phyloP scores from a whole-genome alignment of 1,140 invertebrate species.

The Nebria ingens region DNA sequence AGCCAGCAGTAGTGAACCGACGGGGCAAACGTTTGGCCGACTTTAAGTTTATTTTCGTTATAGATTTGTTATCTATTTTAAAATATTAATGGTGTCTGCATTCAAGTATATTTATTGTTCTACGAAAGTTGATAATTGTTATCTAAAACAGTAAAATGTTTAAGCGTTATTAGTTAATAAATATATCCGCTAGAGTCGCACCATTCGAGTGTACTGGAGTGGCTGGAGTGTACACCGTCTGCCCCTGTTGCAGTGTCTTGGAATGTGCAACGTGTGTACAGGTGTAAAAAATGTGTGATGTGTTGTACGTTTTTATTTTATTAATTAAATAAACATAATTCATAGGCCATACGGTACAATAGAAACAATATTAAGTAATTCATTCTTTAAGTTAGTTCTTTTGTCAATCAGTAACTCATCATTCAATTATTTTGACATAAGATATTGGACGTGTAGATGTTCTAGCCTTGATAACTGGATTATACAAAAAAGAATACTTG shows the following conservation, averaged over 20 bases:
- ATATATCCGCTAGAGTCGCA: too few species aligned
- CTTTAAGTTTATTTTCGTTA: too few species aligned
- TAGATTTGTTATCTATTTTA: not conserved
- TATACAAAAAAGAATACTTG: not conserved
- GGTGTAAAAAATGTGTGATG: slow-evolving; percentile 11
- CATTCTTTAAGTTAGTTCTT: not conserved
- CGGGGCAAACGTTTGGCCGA: too few species aligned
- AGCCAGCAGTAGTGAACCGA: too few species aligned
- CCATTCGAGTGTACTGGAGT: slow-evolving; percentile 2
- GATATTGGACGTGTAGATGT: not conserved
- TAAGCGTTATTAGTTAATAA: not conserved
- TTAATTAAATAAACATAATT: not conserved
- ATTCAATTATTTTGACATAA: slow-evolving; percentile 1
- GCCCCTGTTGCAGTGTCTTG: slow-evolving; percentile 11
- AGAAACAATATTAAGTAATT: not conserved
- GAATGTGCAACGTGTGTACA: slow-evolving; percentile 14
- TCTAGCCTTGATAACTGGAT: not conserved
- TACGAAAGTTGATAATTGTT: not conserved
- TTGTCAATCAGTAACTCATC: not conserved
- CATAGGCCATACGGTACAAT: not conserved
- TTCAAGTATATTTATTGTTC: not conserved
- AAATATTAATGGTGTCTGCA: not conserved
- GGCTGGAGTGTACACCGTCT: too few species aligned
- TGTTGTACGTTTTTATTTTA: not conserved
- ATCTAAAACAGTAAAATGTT: not conserved